Evolutionary conservation across 2,888 invertebrate species (phyloP).

Genomic region (Tethea ocularis): DNA sequence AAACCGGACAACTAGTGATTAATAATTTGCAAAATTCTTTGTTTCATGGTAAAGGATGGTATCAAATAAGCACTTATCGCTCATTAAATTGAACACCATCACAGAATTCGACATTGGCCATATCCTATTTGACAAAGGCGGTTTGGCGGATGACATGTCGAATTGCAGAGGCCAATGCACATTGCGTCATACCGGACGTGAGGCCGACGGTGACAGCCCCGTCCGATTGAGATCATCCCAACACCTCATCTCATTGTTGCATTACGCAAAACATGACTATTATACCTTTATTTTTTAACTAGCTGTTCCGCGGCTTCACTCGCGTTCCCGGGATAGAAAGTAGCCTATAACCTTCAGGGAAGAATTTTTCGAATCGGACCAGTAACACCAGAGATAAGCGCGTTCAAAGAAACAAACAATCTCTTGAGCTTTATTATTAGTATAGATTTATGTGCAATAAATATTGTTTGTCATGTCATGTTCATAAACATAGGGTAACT

Average conservation of each 20-base stretch:
- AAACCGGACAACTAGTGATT: too few relatives aligned
- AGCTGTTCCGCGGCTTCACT: too few relatives aligned
- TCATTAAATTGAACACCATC: slow-evolving; percentile 26
- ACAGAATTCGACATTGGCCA: slow-evolving; percentile 46
- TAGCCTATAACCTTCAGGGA: too few relatives aligned
- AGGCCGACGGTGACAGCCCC: slow-evolving; percentile 39
- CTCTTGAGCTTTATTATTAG: too few relatives aligned
- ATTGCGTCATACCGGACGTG: slow-evolving; percentile 65
- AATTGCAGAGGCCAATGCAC: slow-evolving; percentile 45
- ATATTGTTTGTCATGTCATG: too few relatives aligned
- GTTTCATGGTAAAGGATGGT: not conserved
- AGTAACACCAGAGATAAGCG: too few relatives aligned
- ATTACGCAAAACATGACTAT: slow-evolving; percentile 45
- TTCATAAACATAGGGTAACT: too few relatives aligned
- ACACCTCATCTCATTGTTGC: slow-evolving; percentile 55
- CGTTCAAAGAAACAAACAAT: too few relatives aligned
- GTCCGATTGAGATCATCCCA: slow-evolving; percentile 43
- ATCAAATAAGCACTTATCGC: slow-evolving; percentile 16
- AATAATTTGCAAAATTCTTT: too few relatives aligned
- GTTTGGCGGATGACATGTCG: slow-evolving; percentile 45
- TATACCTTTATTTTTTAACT: slow-evolving; percentile 7
- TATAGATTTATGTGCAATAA: too few relatives aligned
- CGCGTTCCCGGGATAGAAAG: too few relatives aligned
- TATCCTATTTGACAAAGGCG: slow-evolving; percentile 44
- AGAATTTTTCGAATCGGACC: too few relatives aligned